Evolutionary conservation across 2,888 invertebrate genomes (phyloP).

Genomic region (Drosophila kokeensis): DNA sequence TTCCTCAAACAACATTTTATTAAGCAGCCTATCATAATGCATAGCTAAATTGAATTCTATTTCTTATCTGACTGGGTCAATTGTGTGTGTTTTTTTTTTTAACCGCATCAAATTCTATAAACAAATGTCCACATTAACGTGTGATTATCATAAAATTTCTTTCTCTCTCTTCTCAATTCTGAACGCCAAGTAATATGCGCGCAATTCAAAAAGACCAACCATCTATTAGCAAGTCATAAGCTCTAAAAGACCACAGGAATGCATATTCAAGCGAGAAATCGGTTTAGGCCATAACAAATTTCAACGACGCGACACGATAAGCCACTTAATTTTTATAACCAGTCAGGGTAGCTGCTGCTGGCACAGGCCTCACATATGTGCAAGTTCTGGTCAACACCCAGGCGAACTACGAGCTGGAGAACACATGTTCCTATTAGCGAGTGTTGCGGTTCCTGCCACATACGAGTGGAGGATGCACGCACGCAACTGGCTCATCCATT

Average conservation of each 20-base stretch:
- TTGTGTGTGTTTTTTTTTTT: slow-evolving; percentile 3
- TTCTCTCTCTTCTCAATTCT: slow-evolving; percentile 17
- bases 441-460: slow-evolving; percentile 67
- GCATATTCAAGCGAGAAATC: slow-evolving; percentile 39
- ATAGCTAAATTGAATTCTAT: slow-evolving; percentile 4
- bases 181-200: slow-evolving; percentile 24
- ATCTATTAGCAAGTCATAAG: slow-evolving; percentile 50
- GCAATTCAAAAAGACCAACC: slow-evolving; percentile 24
- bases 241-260: slow-evolving; percentile 25
- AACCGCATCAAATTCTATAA: slow-evolving; percentile 16
- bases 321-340: slow-evolving; percentile 73
- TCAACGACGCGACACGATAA: slow-evolving; percentile 69
- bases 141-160: slow-evolving; percentile 48
- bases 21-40: background rate
- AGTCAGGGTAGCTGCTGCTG: slow-evolving; percentile 2
- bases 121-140: slow-evolving; percentile 26
- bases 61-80: slow-evolving; percentile 44
- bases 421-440: slow-evolving; percentile 82
- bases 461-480: slow-evolving; percentile 27
- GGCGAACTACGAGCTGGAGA: slow-evolving; percentile 24
- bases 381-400: slow-evolving; percentile 50
- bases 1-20: background rate
- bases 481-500: slow-evolving; percentile 61
- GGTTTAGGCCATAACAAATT: slow-evolving; percentile 59
- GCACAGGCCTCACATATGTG: slow-evolving; percentile 29